These are phyloP conservation scores for Cephus cinctus DNA, from an alignment of 1,140 invertebrate species.

Conservation along the genomic window DNA sequence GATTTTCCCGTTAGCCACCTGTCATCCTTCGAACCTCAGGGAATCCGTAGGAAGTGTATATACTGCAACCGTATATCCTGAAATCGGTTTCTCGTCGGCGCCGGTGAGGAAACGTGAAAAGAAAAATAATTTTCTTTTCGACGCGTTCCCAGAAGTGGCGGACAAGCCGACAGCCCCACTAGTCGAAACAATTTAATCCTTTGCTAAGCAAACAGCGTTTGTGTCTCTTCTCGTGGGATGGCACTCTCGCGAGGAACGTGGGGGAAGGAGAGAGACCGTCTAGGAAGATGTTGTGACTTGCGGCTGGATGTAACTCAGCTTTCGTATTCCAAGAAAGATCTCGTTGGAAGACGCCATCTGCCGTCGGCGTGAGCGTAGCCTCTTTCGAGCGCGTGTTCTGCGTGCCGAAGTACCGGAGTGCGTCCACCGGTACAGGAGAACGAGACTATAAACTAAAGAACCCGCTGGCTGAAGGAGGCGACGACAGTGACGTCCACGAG, in stretches of 20 bases:
- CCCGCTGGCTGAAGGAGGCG: not conserved
- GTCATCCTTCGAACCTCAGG: too few species aligned
- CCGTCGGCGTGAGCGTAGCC: slow-evolving; percentile 2
- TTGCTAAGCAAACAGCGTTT: slow-evolving; percentile 26
- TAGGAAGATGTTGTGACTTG: too few species aligned
- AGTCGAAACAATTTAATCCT: slow-evolving; percentile 16
- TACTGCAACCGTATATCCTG: slow-evolving; percentile 4
- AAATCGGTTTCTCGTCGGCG: slow-evolving; percentile 6
- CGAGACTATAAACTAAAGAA: too few species aligned
- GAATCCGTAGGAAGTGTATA: slow-evolving; percentile 3
- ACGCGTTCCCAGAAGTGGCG: too few species aligned
- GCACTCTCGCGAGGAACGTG: slow-evolving; percentile 8
- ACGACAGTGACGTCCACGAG: not conserved
- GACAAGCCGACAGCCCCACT: too few species aligned
- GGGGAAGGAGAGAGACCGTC: too few species aligned
- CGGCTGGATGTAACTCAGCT: too few species aligned
- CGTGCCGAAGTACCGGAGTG: slow-evolving; percentile 22
- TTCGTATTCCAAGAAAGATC: too few species aligned
- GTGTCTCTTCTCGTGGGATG: not conserved
- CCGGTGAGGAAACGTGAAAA: slow-evolving; percentile 8
- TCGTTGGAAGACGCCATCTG: not conserved
- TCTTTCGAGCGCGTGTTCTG: slow-evolving; percentile 19
- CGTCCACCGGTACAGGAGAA: too few species aligned
- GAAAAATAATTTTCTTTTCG: too few species aligned
- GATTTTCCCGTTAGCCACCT: slow-evolving; percentile 19